Evolutionary conservation across 1,140 invertebrate genomes (phyloP).

Genomic region (Tetragnatha versicolor): DNA sequence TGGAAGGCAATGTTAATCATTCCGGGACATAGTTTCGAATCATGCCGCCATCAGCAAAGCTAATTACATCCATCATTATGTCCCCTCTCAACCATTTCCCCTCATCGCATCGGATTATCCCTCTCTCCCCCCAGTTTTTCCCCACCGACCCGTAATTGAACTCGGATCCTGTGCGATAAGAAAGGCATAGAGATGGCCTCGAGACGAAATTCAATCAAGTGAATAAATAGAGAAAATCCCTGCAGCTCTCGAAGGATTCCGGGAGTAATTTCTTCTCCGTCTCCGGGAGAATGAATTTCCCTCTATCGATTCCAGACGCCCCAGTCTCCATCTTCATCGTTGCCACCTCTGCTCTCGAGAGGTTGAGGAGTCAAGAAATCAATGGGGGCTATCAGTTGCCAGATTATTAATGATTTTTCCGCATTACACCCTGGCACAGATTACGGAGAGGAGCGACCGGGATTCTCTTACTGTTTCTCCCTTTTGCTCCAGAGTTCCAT

Average conservation of each 20-base stretch:
- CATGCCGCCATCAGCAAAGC: no score
- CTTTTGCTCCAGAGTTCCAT: neutral
- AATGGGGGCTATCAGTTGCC: constrained; percentile 25
- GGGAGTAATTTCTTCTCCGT: constrained; percentile 13
- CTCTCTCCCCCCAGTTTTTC: neutral
- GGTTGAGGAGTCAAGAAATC: constrained; percentile 36
- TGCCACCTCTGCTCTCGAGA: neutral
- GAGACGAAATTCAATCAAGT: constrained; percentile 25
- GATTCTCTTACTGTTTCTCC: no score
- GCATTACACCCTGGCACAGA: neutral
- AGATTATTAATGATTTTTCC: constrained; percentile 45
- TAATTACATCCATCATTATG: no score
- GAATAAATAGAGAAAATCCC: constrained; percentile 22
- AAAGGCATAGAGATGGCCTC: neutral
- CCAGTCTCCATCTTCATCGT: constrained; percentile 42
- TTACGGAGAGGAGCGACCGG: neutral
- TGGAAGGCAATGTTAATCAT: no score
- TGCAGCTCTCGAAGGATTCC: neutral
- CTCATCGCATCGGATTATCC: no score
- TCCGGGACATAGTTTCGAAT: no score
- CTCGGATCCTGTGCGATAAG: neutral
- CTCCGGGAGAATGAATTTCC: constrained; percentile 24
- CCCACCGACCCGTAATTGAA: neutral
- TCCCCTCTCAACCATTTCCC: no score
- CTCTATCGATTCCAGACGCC: constrained; percentile 24